Conservation (phyloP, 1,140 invertebrate species). For the Copidosoma floridanum region DNA sequence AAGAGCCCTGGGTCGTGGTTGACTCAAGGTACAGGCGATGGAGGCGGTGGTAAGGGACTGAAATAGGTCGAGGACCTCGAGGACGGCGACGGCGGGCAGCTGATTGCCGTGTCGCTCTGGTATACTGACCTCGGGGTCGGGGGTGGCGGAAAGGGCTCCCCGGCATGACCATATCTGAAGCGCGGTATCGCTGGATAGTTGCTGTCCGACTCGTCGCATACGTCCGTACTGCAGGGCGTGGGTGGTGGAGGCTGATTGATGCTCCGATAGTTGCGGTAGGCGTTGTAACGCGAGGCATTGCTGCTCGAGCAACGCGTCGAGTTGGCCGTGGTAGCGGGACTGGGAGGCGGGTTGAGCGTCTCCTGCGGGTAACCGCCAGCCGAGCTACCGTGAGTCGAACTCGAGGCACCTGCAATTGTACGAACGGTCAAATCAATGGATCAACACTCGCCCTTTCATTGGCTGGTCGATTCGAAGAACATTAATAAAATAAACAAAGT, state of each 20-base stretch:
- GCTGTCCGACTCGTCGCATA: slow-evolving; percentile 84
- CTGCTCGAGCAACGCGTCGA: slow-evolving; percentile 60
- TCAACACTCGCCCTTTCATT: too few species aligned
- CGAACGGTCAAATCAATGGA: too few species aligned
- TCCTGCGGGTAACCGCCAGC: slow-evolving; percentile 71
- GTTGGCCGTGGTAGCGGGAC: slow-evolving; percentile 74
- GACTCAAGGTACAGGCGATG: slow-evolving; percentile 64
- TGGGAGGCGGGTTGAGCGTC: slow-evolving; percentile 86
- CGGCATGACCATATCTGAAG: slow-evolving; percentile 61
- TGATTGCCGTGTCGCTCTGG: slow-evolving; percentile 63
- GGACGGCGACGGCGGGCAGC: slow-evolving; percentile 76
- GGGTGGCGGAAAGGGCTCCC: slow-evolving; percentile 77
- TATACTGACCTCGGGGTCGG: slow-evolving; percentile 80
- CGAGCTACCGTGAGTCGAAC: slow-evolving; percentile 65
- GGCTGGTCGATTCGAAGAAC: too few species aligned
- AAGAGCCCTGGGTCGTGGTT: slow-evolving; percentile 1
- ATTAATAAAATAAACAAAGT: background rate
- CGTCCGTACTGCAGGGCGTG: slow-evolving; percentile 91
- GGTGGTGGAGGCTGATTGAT: slow-evolving; percentile 86
- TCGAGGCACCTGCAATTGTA: slow-evolving; percentile 65
- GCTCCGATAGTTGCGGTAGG: slow-evolving; percentile 74
- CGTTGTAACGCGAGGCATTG: slow-evolving; percentile 61
- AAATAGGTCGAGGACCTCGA: slow-evolving; percentile 75
- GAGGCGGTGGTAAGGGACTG: slow-evolving; percentile 70
- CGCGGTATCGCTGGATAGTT: slow-evolving; percentile 58